Evolutionary conservation across 2,797 vertebrate species (phyloP).

Genomic region (Petrocephalus schoutedeni): DNA sequence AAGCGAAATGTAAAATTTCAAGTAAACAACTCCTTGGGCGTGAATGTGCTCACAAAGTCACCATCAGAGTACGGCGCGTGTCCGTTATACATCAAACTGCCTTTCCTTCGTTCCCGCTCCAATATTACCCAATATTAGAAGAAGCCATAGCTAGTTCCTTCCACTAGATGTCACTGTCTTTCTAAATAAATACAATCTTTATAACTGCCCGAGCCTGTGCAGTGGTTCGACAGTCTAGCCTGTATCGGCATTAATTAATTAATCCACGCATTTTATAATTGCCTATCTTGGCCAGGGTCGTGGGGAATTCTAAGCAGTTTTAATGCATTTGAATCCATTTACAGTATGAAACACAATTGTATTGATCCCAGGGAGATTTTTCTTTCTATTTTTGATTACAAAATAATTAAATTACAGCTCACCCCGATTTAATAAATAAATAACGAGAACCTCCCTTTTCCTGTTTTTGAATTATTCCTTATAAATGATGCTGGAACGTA

Average conservation of each 20-base stretch:
- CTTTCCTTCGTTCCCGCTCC: neutral
- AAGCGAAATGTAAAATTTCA: too few species aligned
- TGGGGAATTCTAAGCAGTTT: too few species aligned
- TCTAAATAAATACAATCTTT: neutral
- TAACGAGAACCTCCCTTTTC: neutral
- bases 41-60: neutral
- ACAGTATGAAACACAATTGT: too few species aligned
- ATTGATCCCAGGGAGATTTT: too few species aligned
- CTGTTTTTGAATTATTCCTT: neutral
- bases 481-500: neutral
- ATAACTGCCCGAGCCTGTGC: neutral
- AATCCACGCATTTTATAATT: neutral
- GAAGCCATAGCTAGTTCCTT: neutral
- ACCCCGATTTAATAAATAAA: too few species aligned
- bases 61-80: neutral
- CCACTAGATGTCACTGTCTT: constrained; percentile 22
- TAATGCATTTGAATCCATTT: too few species aligned
- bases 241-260: neutral
- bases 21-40: neutral
- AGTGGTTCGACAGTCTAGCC: neutral
- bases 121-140: neutral
- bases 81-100: neutral
- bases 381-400: too few species aligned
- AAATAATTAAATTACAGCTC: too few species aligned
- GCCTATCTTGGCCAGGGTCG: too few species aligned